Conservation (phyloP, 2,888 invertebrate species). For the Conomelus anceps region DNA sequence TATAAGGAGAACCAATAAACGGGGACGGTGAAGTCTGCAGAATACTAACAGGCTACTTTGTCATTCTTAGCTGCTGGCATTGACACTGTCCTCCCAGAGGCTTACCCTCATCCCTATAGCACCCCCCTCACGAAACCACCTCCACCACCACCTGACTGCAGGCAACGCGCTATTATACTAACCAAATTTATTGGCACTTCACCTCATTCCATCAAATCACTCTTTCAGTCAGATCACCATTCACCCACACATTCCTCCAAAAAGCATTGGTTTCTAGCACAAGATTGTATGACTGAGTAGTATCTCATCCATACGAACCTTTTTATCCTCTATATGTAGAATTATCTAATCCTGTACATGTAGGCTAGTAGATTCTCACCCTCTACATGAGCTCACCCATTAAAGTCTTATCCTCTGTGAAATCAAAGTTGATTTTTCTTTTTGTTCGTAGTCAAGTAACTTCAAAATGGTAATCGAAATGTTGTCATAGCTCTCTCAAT, state of each 20-base stretch:
- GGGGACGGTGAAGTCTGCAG: neutral
- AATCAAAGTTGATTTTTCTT: neutral
- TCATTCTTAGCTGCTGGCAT: neutral
- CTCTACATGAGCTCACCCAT: too few species aligned
- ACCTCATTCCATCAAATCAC: neutral
- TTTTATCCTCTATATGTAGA: too few species aligned
- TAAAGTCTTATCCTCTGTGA: neutral
- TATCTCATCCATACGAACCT: too few species aligned
- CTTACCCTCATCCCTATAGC: too few species aligned
- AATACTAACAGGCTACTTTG: neutral
- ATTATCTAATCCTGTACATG: too few species aligned
- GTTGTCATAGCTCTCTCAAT: too few species aligned
- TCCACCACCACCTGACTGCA: neutral
- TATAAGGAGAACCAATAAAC: neutral
- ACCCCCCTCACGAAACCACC: neutral
- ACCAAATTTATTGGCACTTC: neutral
- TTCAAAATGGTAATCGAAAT: too few species aligned
- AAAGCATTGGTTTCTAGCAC: neutral
- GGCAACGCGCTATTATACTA: neutral
- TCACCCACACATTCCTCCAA: neutral
- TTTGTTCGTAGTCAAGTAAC: neutral
- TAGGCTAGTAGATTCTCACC: too few species aligned
- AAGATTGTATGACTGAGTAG: neutral
- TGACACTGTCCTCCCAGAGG: neutral
- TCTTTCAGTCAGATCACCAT: neutral